Conservation (phyloP, 2,797 vertebrate genomes). For the Staurois parvus region DNA sequence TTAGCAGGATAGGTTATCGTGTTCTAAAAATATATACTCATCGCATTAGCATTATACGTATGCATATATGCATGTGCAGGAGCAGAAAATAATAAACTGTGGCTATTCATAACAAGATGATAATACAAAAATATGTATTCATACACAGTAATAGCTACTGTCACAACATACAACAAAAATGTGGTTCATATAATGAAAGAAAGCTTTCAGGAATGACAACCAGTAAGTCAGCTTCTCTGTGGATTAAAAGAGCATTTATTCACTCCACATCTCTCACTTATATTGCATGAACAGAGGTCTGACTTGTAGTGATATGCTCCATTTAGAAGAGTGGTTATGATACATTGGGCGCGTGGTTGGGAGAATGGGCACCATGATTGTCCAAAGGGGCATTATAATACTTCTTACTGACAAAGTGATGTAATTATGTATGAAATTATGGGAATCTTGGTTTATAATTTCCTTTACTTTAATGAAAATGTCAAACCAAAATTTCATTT, state of each 20-base stretch:
- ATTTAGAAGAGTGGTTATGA: background rate
- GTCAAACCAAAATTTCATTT: too few species aligned
- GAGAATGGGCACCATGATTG: background rate
- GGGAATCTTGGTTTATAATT: background rate
- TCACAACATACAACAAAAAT: background rate
- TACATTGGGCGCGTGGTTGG: background rate
- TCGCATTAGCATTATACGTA: background rate
- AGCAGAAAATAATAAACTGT: conserved; percentile 1
- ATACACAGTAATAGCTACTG: background rate
- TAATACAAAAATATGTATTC: background rate
- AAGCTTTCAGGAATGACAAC: background rate
- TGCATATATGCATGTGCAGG: background rate
- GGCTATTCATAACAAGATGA: background rate
- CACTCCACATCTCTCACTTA: background rate
- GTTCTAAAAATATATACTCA: background rate
- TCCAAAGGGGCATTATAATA: background rate
- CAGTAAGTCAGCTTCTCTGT: background rate
- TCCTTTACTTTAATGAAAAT: too few species aligned
- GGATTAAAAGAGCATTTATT: background rate
- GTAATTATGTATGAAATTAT: background rate
- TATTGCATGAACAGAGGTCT: background rate
- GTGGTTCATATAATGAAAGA: background rate
- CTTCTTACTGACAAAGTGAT: background rate
- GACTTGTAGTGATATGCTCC: background rate
- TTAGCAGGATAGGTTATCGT: background rate